Evolutionary conservation across 2,888 invertebrate species (phyloP).

Genomic region (Macrophya alboannulata): DNA sequence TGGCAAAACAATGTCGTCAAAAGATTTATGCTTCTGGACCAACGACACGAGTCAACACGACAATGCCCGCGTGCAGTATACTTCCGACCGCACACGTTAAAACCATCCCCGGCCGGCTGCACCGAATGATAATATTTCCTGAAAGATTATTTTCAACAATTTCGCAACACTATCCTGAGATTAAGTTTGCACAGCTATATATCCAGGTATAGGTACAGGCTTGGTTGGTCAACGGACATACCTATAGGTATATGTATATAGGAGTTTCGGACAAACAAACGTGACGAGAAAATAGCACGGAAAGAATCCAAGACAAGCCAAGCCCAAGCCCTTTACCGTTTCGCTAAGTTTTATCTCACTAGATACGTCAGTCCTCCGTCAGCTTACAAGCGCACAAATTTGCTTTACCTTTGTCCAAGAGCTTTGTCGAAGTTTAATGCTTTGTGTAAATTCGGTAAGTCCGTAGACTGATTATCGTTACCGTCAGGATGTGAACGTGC

Average conservation of each 20-base stretch:
- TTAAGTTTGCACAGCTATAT: conserved; percentile 14
- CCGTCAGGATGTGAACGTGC: background rate
- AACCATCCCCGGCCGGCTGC: background rate
- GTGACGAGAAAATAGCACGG: background rate
- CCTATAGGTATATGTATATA: background rate
- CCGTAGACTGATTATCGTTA: background rate
- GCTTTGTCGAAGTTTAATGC: conserved; percentile 14
- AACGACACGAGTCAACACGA: conserved; percentile 17
- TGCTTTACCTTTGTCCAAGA: conserved; percentile 23
- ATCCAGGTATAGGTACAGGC: background rate
- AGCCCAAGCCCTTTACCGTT: background rate
- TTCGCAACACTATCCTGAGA: background rate
- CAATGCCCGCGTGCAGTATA: background rate
- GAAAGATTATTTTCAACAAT: conserved; percentile 30
- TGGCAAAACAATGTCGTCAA: conserved; percentile 25
- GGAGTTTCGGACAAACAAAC: conserved; percentile 13
- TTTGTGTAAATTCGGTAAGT: background rate
- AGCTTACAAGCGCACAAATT: conserved; percentile 28
- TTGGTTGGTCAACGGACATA: background rate
- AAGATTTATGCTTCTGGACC: conserved; percentile 29
- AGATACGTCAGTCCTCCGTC: conserved; percentile 32
- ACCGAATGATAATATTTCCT: conserved; percentile 22
- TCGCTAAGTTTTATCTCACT: conserved; percentile 28
- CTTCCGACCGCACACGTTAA: background rate
- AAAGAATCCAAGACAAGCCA: background rate